A percentile compares a stretch with the other conserved stretches of the same genome.
phyloP scores from a whole-genome alignment of 2,113 vertebrate genomes.

The Gopherus flavomarginatus region DNA sequence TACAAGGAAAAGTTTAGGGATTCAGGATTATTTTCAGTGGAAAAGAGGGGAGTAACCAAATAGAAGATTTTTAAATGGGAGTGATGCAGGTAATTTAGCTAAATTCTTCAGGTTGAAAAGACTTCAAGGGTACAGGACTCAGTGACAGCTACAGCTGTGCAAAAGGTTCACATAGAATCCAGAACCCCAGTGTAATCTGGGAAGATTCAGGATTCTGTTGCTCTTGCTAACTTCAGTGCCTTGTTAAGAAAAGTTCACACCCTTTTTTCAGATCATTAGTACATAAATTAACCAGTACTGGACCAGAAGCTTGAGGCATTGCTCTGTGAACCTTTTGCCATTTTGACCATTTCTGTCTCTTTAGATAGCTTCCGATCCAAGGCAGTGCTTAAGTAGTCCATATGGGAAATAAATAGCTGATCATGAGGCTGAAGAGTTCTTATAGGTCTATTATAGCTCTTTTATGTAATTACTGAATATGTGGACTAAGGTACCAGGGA shows the following conservation, averaged over 20 bases:
- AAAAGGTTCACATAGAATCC: not conserved
- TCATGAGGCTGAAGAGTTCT: not conserved
- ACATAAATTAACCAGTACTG: not conserved
- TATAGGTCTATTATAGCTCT: not conserved
- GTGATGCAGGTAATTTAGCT: not conserved
- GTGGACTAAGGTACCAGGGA: not conserved
- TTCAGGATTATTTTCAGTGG: not conserved
- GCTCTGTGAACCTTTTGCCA: not conserved
- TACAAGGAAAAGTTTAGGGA: not conserved
- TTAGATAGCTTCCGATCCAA: not conserved
- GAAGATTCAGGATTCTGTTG: not conserved
- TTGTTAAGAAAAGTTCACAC: not conserved
- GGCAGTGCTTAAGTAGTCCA: not conserved
- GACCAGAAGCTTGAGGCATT: not conserved
- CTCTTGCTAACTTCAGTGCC: not conserved
- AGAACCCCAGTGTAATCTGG: not conserved
- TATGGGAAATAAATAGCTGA: rapidly evolving
- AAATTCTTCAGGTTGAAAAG: not conserved
- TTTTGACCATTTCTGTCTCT: not conserved
- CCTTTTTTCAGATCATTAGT: not conserved
- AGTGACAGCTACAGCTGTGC: not conserved
- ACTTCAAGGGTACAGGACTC: not conserved
- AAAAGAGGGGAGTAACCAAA: not conserved
- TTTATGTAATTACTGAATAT: not conserved
- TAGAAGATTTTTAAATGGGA: not conserved